phyloP scores from a whole-genome alignment of 2,113 vertebrate species.

The Parotia lawesii region DNA sequence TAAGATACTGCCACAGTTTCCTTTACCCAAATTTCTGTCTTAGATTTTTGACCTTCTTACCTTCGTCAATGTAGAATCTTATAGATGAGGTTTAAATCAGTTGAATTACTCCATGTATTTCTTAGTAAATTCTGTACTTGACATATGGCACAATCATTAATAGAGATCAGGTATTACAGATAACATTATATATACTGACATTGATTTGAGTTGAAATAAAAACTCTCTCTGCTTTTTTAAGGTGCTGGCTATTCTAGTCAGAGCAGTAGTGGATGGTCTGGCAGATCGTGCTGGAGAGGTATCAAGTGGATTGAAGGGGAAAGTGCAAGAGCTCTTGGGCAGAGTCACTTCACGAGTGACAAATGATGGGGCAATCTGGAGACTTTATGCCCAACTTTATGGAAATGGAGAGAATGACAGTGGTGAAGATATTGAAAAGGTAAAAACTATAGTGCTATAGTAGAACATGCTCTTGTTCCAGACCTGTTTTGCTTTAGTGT shows the following conservation, averaged over 20 bases:
- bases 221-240: conserved; percentile 37
- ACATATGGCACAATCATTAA: neutral
- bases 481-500: neutral
- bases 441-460: neutral
- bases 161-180: neutral
- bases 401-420: conserved; percentile 77
- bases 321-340: conserved; percentile 87
- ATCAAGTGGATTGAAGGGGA: conserved; percentile 67
- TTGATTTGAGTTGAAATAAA: neutral
- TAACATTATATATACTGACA: neutral
- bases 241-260: conserved; percentile 88
- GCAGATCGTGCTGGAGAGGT: conserved; percentile 73
- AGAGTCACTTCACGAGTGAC: conserved; percentile 86
- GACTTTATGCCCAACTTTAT: conserved; percentile 82
- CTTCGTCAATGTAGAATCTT: neutral
- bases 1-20: neutral
- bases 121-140: neutral
- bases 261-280: conserved; percentile 77
- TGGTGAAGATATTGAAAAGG: conserved; percentile 87
- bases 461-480: neutral
- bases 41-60: neutral
- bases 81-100: neutral
- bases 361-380: conserved; percentile 84
- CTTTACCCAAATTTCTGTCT: neutral
- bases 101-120: neutral